These are phyloP conservation scores for Gymnopithys bicolor DNA, from an alignment of 2,797 vertebrate genomes.

Conservation along the genomic window DNA sequence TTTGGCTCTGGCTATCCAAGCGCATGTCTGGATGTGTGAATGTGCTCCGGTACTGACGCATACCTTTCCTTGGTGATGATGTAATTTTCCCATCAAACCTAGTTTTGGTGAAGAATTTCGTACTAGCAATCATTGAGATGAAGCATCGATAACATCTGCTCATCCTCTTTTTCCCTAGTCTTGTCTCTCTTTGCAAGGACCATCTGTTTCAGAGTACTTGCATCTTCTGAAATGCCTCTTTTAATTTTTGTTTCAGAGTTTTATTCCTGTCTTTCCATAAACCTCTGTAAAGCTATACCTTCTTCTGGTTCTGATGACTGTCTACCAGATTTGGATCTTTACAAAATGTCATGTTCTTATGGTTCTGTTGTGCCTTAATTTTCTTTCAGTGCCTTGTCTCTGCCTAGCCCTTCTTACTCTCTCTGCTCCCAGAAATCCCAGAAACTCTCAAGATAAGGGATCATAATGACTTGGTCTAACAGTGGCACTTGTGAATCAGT, in stretches of 20 bases:
- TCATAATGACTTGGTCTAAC: not conserved
- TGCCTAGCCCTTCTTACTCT: not conserved
- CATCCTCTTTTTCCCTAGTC: not conserved
- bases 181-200: not conserved
- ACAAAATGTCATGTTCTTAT: not conserved
- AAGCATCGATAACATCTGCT: constrained; percentile 37
- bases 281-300: not conserved
- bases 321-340: not conserved
- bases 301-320: not conserved
- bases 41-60: not conserved
- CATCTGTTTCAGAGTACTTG: constrained; percentile 42
- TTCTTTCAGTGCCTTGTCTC: not conserved
- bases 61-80: not conserved
- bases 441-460: not conserved
- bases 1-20: constrained; percentile 2
- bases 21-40: constrained; percentile 8
- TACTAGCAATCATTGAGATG: constrained; percentile 1
- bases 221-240: not conserved
- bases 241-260: not conserved
- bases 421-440: not conserved
- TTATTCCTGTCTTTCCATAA: not conserved
- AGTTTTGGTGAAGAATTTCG: constrained; percentile 44
- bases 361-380: not conserved
- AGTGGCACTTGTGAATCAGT: not conserved
- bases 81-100: not conserved